Percentiles rank a stretch among this genome's conserved stretches.
phyloP scores from a whole-genome alignment of 2,113 vertebrate species.

The Cynopterus brachyotis region DNA sequence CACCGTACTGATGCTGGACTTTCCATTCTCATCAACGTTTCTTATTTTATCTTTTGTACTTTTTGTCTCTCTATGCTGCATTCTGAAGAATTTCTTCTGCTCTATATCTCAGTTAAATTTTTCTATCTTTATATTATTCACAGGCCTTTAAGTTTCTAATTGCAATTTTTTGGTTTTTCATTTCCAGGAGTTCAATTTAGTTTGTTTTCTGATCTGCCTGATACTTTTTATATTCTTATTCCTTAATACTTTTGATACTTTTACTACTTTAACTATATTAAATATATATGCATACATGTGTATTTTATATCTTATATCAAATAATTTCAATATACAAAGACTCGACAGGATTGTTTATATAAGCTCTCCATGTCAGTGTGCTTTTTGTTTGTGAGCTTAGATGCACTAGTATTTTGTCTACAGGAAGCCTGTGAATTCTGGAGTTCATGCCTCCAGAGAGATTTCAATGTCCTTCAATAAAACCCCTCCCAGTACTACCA shows the following conservation, averaged over 20 bases:
- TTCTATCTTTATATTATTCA: background rate
- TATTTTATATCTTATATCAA: background rate
- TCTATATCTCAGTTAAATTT: background rate
- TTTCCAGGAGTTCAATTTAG: background rate
- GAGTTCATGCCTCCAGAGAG: background rate
- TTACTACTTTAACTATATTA: background rate
- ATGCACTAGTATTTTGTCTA: background rate
- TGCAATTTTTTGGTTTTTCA: background rate
- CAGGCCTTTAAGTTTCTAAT: slow-evolving; percentile 1
- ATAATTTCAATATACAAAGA: background rate
- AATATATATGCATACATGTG: background rate
- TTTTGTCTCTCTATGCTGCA: background rate
- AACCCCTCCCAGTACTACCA: background rate
- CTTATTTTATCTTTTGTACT: background rate
- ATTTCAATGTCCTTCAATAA: background rate
- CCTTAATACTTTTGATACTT: background rate
- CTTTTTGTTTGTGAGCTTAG: background rate
- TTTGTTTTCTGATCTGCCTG: background rate
- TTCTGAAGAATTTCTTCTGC: background rate
- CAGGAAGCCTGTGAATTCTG: background rate
- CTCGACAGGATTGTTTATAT: background rate
- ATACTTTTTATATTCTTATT: slow-evolving; percentile 12
- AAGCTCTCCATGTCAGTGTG: background rate
- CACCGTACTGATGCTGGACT: background rate
- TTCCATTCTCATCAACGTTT: background rate